Evolutionary conservation across 2,888 invertebrate species (phyloP).

Genomic region (Amiota minor): DNA sequence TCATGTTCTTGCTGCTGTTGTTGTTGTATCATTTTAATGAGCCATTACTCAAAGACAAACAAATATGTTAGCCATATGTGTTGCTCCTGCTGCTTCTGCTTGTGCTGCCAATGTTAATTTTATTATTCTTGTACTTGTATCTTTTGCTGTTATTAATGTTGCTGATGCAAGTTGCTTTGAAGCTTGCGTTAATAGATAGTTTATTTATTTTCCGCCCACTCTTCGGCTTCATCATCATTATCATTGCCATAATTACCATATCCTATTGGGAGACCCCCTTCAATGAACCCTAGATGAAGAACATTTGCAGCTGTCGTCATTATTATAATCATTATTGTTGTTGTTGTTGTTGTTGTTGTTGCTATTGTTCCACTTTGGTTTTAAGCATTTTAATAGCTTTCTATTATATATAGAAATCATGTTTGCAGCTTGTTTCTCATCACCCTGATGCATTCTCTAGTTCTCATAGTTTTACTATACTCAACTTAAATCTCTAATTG

Average conservation of each 20-base stretch:
- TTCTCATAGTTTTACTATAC: too few relatives aligned
- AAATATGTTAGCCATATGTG: slow-evolving; percentile 21
- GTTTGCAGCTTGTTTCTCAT: slow-evolving; percentile 32
- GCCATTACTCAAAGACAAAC: slow-evolving; percentile 24
- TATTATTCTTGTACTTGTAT: too few relatives aligned
- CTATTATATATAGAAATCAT: slow-evolving; percentile 4
- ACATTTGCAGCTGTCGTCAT: slow-evolving; percentile 23
- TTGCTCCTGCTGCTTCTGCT: neutral
- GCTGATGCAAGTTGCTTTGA: neutral
- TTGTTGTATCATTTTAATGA: slow-evolving; percentile 29
- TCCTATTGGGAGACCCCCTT: neutral
- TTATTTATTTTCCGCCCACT: neutral
- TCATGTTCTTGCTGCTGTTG: slow-evolving; percentile 26
- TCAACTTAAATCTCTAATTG: slow-evolving; percentile 47
- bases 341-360: slow-evolving; percentile 3
- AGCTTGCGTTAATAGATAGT: slow-evolving; percentile 16
- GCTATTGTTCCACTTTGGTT: slow-evolving; percentile 4
- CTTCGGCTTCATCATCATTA: neutral
- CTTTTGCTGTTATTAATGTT: too few relatives aligned
- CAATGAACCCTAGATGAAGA: neutral
- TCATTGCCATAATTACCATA: neutral
- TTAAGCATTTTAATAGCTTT: slow-evolving; percentile 21
- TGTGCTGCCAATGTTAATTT: too few relatives aligned
- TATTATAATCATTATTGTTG: neutral
- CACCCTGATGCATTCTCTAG: neutral